Evolutionary conservation across 2,888 invertebrate genomes (phyloP), one percentile per base, ranked within the genome.

Genomic region (Diaperis boleti): DNA sequence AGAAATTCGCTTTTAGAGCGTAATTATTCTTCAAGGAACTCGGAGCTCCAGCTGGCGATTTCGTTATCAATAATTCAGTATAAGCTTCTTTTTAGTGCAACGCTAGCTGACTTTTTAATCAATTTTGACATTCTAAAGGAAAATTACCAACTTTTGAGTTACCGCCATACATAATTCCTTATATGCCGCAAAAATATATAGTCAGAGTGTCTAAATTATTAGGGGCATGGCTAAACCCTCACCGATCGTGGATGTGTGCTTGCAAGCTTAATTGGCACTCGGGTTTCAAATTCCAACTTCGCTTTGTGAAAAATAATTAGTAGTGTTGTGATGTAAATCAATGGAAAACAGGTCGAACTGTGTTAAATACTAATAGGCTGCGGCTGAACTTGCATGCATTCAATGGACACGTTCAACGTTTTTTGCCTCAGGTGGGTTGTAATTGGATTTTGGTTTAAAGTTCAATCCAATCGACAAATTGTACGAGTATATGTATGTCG

Each of bases 1-100:
- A 22, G 42, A 42, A 42, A 42, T 42, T 18, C 42, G 11, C 20
- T 42, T 42, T 20, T 42, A 42, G 22, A 20, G 1, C 22, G 22
- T 39, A 42, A 42, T 39, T 39, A 39, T 39, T 31, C 31, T 31
- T 31, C 7, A 3, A 31, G 8, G 31, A n/a, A n/a, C 31, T 33
- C 33, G 2, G 2, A 7, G 22, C 11, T 33, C 4, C 3, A 33
- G 33, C 2, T n/a, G 7, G 31, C n/a, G 3, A n/a, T 6, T 31
- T 31, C 7, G n/a, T n/a, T n/a, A 33, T 33, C 33, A 33, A 33
- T 33, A 33, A 33, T 33, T 33, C 33, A 33, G 5, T n/a, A n/a
- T 2, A 2, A 13, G 33, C 11, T 33, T 33, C n/a, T 33, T n/a
- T 33, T 10, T 33, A 5, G 11, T 33, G n/a, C 11, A n/a, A 11